Conservation (phyloP, 2,797 vertebrate genomes). For the Sebastes flavidus region DNA sequence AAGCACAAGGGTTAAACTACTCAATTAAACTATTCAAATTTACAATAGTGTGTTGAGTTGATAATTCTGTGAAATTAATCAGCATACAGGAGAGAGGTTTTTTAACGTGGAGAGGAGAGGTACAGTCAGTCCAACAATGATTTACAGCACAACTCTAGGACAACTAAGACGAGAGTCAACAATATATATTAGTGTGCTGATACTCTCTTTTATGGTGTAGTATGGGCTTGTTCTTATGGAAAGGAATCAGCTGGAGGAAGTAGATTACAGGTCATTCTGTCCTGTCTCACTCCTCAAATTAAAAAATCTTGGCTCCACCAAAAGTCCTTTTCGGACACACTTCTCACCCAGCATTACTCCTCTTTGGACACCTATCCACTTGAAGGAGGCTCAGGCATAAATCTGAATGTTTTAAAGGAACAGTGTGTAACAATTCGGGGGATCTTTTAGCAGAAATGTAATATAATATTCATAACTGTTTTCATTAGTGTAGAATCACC, state of each 20-base stretch:
- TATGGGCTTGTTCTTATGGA: not conserved
- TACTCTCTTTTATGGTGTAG: not conserved
- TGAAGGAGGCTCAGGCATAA: not conserved
- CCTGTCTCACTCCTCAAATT: not conserved
- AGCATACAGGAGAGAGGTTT: not conserved
- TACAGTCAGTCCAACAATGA: not conserved
- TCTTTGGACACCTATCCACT: not conserved
- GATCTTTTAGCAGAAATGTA: too few relatives aligned
- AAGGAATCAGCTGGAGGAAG: not conserved
- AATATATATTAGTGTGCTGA: not conserved
- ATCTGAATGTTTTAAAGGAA: not conserved
- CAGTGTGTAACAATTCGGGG: too few relatives aligned
- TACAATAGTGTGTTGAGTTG: not conserved
- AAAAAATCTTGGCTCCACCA: not conserved
- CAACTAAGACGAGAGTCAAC: not conserved
- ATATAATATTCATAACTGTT: too few relatives aligned
- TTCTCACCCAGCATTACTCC: not conserved
- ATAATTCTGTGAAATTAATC: not conserved
- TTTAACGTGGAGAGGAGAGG: not conserved
- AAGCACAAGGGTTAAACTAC: not conserved
- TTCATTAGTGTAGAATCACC: too few relatives aligned
- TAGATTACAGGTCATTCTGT: not conserved
- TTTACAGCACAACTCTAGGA: not conserved
- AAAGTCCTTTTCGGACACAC: not conserved
- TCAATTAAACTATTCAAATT: not conserved